Base-by-base conservation (phyloP, 2,113 vertebrate species). In the Macaca fascicularis region DNA sequence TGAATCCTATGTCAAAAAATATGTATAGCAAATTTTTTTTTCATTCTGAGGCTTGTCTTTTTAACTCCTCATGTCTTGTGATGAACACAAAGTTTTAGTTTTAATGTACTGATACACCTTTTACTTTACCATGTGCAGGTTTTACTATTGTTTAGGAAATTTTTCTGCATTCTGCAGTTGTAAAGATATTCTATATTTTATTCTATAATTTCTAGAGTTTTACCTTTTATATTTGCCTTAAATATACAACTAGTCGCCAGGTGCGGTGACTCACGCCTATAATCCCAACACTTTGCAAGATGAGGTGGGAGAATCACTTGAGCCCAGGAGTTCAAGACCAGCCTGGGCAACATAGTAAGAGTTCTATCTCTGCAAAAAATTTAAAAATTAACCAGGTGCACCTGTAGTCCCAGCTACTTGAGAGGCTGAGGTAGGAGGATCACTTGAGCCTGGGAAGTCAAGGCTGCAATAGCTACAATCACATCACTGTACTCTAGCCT, bases 71-170 rank as follows among this genome's bases (percentile, higher is more conserved):
- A 17, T 52, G 20, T 95, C 27, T 83, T 84, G 55, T 40, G 27
- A 83, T 35, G n/a, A 90, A 76, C 57, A 43, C 3, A 92, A 70
- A 6, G 45, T 97, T 85, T 84, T 84, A 89, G 6, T 80, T 83
- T 93, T 48, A 70, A 25, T 50, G 23, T 83, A 30, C 40, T n/a
- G 25, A 43, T 20, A 30, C 20, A 12, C 0, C 6, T 93, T 83
- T 95, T 55, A 59, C 7, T 72, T 75, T 64, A 74, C 13, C 16
- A 38, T 35, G 6, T 79, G 4, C 12, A 25, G 12, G 3, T 80
- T 95, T 97, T 67, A 80, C 84, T 89, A 9, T 69, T 75, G 16
- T 76, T 85, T 80, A 91, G 64, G 25, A 93, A 93, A 59, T 38
- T 14, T 32, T 55, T 74, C 57, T 93, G 50, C 6, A n/a, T 12